Conservation (phyloP, 2,797 vertebrate species). For the Ispidina lecontei region DNA sequence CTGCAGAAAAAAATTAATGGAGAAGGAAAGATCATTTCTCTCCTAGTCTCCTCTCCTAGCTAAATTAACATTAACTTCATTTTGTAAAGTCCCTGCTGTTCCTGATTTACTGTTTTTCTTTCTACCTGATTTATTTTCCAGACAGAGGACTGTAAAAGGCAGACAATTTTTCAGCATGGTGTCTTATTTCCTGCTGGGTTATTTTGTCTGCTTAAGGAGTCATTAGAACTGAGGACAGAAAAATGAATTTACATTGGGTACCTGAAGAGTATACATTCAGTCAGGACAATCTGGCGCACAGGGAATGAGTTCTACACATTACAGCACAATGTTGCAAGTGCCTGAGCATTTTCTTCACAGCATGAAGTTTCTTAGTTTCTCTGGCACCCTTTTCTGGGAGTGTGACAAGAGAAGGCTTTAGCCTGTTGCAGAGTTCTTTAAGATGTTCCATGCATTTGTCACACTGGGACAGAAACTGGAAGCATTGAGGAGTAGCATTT, state of each 20-base stretch:
- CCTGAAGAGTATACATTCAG: neutral
- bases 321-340: neutral
- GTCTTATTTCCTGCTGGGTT: constrained; percentile 58
- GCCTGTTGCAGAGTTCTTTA: neutral
- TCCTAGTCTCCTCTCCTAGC: constrained; percentile 27
- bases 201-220: constrained; percentile 26
- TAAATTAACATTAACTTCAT: constrained; percentile 64
- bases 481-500: neutral
- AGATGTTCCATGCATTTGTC: neutral
- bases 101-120: constrained; percentile 62
- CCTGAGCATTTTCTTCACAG: neutral
- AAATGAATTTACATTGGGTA: constrained; percentile 25
- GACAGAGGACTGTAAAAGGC: constrained; percentile 54
- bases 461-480: neutral
- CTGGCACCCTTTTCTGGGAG: neutral
- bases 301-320: neutral
- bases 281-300: neutral
- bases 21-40: constrained; percentile 31
- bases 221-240: constrained; percentile 14
- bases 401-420: neutral
- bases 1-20: constrained; percentile 34
- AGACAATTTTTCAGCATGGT: constrained; percentile 55
- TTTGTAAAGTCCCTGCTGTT: constrained; percentile 17
- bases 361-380: neutral
- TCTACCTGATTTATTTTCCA: constrained; percentile 72